Evolutionary conservation across 2,888 invertebrate genomes (phyloP), one percentile per base, ranked within the genome.

Genomic region (Latheticus oryzae): DNA sequence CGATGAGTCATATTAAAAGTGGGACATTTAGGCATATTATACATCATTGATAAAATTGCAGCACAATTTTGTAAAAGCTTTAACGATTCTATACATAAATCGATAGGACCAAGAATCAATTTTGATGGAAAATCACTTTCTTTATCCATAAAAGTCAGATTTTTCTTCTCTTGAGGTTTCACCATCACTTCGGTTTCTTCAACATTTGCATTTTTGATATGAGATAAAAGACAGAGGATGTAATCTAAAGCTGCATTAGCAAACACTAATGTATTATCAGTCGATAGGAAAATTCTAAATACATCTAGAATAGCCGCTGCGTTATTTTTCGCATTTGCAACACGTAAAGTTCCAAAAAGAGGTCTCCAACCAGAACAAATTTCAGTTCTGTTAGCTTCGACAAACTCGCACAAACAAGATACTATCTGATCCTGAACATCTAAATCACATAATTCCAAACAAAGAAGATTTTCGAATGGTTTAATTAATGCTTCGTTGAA

Each of bases 331-430:
- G 84, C 83, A 69, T 89, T 90, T 0, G 96, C 95, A 32, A 95
- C 94, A 11, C 95, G 85, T 30, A 98, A 79, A 0, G 97, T 95
- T 5, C 95, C 95, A 74, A 98, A 98, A 1, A 98, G 80, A 0
- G 97, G 95, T 47, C 97, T 84, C 97, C 97, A 98, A 0, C 97
- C 97, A 0, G 95, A 96, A 64, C 93, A 87, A 28, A 97, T 95
- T 81, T 97, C 95, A 58, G 91, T 90, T 67, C 94, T 85, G 76
- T 94, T 95, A 0, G 93, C 93, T 78, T 97, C 96, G 0, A 98
- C 97, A 69, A 97, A 93, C 78, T 96, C 96, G 76, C 96, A 96
- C 37, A 97, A 88, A 67, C 95, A 95, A 48, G 94, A 93, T 32
- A 97, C 93, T 68, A 98, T 95, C 81, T 89, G 89, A 76, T 89